Evolutionary conservation across 2,113 vertebrate genomes (phyloP).

Genomic region (Petaurus breviceps): DNA sequence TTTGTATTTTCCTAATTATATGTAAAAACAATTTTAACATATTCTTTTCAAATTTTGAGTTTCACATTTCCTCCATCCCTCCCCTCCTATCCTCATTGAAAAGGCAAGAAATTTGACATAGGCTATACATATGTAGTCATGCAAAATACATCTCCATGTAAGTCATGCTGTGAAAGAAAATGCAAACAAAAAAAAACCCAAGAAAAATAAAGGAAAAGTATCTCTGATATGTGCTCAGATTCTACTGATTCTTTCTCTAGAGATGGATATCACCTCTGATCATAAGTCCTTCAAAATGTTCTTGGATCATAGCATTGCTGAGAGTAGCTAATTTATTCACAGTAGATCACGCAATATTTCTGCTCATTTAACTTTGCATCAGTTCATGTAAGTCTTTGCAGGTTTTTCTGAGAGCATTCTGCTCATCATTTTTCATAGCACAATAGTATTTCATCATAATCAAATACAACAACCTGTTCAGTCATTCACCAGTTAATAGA

Average conservation of each 20-base stretch:
- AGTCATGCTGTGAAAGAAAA: neutral
- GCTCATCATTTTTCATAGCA: too few relatives aligned
- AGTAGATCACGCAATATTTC: neutral
- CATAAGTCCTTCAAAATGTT: neutral
- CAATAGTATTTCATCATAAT: too few relatives aligned
- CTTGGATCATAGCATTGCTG: neutral
- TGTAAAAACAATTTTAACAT: neutral
- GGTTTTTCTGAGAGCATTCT: too few relatives aligned
- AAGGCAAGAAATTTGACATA: neutral
- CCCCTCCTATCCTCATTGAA: neutral
- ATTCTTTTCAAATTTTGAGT: neutral
- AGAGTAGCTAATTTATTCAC: neutral
- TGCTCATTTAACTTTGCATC: too few relatives aligned
- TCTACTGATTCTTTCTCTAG: neutral
- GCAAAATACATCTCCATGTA: neutral
- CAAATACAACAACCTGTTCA: too few relatives aligned
- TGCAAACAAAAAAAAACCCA: neutral
- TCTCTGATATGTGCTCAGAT: neutral
- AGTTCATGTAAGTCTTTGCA: too few relatives aligned
- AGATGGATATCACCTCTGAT: neutral
- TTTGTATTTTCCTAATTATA: neutral
- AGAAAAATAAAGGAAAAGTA: neutral
- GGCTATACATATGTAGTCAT: neutral
- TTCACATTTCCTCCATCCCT: neutral
- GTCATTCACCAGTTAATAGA: too few relatives aligned